Evolutionary conservation across 37 sponge, comb jelly and placozoan species (phyloP).

Genomic region (Petrosia ficiformis): DNA sequence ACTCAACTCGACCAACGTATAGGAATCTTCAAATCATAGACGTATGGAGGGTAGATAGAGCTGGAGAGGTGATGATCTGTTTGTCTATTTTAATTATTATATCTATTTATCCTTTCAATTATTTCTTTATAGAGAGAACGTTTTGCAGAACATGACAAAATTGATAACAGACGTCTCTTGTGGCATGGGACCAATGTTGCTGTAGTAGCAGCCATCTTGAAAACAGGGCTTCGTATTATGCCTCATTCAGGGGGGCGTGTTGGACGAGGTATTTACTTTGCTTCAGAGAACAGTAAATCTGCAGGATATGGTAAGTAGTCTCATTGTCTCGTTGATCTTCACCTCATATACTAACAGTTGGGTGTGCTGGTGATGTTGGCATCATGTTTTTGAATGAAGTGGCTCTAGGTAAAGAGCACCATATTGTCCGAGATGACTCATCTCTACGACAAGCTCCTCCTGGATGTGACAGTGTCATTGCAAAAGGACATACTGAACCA

Average conservation of each 20-base stretch:
- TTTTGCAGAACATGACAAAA: constrained; percentile 47
- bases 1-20: constrained; percentile 22
- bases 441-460: constrained; percentile 57
- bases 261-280: constrained; percentile 90
- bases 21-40: constrained; percentile 44
- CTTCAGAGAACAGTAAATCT: constrained; percentile 89
- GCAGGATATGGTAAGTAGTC: constrained; percentile 76
- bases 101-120: background rate
- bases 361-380: constrained; percentile 50
- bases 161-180: constrained; percentile 65
- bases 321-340: no score
- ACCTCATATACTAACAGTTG: no score
- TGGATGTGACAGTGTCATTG: constrained; percentile 78
- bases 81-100: background rate
- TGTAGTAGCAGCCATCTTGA: constrained; percentile 90
- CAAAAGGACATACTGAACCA: constrained; percentile 88
- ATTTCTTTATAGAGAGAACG: constrained; percentile 30
- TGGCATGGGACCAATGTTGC: constrained; percentile 97
- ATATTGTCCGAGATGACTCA: constrained; percentile 69
- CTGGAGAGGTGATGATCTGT: constrained; percentile 60
- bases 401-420: constrained; percentile 80
- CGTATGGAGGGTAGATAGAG: constrained; percentile 72
- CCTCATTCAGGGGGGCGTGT: constrained; percentile 94
- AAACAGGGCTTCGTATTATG: constrained; percentile 88
- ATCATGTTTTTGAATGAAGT: constrained; percentile 94